phyloP scores from a whole-genome alignment of 2,113 vertebrate genomes.

The Okapia johnstoni region DNA sequence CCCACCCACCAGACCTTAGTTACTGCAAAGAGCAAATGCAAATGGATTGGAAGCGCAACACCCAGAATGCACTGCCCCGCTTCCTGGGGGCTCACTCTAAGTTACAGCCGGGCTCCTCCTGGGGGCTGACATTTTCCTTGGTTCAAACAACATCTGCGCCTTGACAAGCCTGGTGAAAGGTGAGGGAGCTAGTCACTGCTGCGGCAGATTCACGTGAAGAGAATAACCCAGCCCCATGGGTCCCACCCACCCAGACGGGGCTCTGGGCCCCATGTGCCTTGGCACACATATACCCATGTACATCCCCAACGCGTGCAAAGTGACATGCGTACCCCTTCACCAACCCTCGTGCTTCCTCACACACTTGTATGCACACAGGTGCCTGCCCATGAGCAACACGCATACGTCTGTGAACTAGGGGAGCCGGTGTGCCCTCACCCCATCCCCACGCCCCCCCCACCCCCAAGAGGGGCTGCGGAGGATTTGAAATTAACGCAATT shows the following conservation, averaged over 20 bases:
- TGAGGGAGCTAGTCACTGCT: conserved; percentile 49
- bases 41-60: conserved; percentile 41
- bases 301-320: accelerated
- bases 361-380: neutral
- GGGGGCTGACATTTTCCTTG: conserved; percentile 75
- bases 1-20: conserved; percentile 36
- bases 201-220: neutral
- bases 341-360: neutral
- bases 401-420: neutral
- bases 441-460: too few relatives aligned
- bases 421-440: neutral
- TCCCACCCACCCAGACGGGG: neutral
- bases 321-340: accelerated
- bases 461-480: neutral
- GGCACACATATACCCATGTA: neutral
- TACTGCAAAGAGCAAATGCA: conserved; percentile 69
- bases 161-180: conserved; percentile 54
- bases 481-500: conserved; percentile 18
- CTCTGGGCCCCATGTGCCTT: neutral
- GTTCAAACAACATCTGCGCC: conserved; percentile 73
- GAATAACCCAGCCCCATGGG: neutral
- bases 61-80: conserved; percentile 23
- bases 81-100: conserved; percentile 64
- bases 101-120: conserved; percentile 65
- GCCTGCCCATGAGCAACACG: neutral